A percentile compares a stretch with the other conserved stretches of the same genome.
Evolutionary conservation across 2,888 invertebrate genomes (phyloP).

Genomic region (Esperia sulphurella): DNA sequence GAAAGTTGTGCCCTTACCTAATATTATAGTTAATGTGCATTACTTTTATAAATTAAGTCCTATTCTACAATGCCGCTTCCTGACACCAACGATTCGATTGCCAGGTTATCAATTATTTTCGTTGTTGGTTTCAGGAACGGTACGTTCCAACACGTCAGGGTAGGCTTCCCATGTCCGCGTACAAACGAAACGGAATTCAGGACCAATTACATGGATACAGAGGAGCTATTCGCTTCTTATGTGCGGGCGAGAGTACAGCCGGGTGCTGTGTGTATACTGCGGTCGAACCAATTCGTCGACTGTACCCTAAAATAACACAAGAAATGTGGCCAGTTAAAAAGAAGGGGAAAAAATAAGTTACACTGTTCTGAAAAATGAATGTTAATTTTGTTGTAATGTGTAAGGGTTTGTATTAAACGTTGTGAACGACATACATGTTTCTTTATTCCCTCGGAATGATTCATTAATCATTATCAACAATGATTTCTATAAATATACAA

Average conservation of each 20-base stretch:
- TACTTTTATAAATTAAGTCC: background rate
- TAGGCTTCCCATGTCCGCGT: constrained; percentile 59
- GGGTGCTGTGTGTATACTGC: constrained; percentile 42
- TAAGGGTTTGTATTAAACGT: background rate
- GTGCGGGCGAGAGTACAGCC: constrained; percentile 31
- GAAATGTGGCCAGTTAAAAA: constrained; percentile 50
- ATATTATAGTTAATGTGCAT: background rate
- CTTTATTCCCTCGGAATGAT: background rate
- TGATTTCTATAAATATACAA: background rate
- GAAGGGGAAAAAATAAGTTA: constrained; percentile 44
- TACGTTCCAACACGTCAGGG: constrained; percentile 65
- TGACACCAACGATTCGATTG: constrained; percentile 27
- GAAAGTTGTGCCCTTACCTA: no score
- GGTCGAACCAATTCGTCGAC: constrained; percentile 47
- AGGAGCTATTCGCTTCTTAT: constrained; percentile 57
- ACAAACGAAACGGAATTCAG: constrained; percentile 63
- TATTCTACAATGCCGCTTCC: constrained; percentile 9
- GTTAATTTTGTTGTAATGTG: background rate
- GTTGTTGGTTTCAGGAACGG: constrained; percentile 74
- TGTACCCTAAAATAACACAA: constrained; percentile 50
- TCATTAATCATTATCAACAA: background rate
- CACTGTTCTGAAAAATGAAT: background rate
- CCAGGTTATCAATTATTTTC: constrained; percentile 11
- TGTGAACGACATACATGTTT: no score
- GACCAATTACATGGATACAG: constrained; percentile 67